Percentiles rank a stretch among this genome's conserved stretches.
These are phyloP conservation scores for Kryphioiulus occultus DNA, from an alignment of 2,888 invertebrate species.

Conservation along the genomic window DNA sequence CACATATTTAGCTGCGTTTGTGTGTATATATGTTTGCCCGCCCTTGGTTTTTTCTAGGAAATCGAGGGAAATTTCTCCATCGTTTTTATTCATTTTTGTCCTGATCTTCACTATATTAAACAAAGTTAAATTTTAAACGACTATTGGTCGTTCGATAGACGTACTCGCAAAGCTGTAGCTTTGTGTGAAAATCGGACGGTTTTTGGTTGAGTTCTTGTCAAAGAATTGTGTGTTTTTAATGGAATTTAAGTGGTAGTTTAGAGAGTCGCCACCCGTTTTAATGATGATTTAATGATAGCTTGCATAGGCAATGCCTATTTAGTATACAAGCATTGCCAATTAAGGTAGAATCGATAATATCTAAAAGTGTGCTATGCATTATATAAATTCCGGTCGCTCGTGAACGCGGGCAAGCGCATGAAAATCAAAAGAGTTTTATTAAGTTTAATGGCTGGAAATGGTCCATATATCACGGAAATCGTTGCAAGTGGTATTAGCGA, in stretches of 20 bases:
- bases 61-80: not conserved
- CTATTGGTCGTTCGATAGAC: not conserved
- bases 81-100: too few species aligned
- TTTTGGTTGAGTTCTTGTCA: not conserved
- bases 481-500: constrained; percentile 37
- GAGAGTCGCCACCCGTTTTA: constrained; percentile 1
- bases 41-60: too few species aligned
- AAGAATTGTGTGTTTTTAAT: constrained; percentile 24
- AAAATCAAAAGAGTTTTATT: constrained; percentile 46
- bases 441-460: constrained; percentile 47
- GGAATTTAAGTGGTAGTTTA: not conserved
- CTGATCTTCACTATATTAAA: too few species aligned
- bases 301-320: not conserved
- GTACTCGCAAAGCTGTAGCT: not conserved
- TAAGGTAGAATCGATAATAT: constrained; percentile 40
- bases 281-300: constrained; percentile 42
- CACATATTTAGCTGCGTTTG: too few species aligned
- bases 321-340: not conserved
- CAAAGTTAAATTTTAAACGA: not conserved
- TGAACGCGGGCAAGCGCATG: not conserved
- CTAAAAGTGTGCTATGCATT: constrained; percentile 24
- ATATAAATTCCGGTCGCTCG: not conserved
- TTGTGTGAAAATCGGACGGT: not conserved
- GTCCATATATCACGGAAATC: constrained; percentile 42
- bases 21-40: too few species aligned